Conservation (phyloP, 1,140 invertebrate genomes). For the Drosophila rufa region DNA sequence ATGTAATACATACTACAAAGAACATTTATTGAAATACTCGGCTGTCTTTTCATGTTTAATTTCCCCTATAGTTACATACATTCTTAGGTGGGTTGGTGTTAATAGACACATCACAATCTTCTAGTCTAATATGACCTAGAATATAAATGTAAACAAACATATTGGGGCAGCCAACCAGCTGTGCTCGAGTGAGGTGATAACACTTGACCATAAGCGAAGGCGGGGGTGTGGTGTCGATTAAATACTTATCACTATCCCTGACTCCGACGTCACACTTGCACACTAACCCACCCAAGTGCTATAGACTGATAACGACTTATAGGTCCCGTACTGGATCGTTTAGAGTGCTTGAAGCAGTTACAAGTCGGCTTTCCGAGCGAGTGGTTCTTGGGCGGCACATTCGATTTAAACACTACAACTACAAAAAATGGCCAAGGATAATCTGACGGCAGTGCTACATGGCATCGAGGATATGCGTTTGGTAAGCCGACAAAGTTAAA, state of each 20-base stretch:
- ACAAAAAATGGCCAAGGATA: slow-evolving; percentile 70
- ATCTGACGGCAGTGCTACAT: slow-evolving; percentile 90
- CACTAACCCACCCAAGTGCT: neutral
- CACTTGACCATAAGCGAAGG: neutral
- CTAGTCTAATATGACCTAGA: neutral
- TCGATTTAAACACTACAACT: neutral
- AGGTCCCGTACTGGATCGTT: neutral
- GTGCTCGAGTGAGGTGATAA: slow-evolving; percentile 9
- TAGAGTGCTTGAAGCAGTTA: slow-evolving; percentile 22
- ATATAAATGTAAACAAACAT: slow-evolving; percentile 16
- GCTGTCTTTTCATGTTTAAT: too few relatives aligned
- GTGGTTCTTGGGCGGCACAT: neutral
- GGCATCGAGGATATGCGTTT: slow-evolving; percentile 91
- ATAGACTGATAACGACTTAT: slow-evolving; percentile 16
- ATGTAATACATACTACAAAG: too few relatives aligned
- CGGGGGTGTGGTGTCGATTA: slow-evolving; percentile 15
- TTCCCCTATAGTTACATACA: too few relatives aligned
- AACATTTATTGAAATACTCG: too few relatives aligned
- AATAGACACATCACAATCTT: neutral
- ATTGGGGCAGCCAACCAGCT: slow-evolving; percentile 2
- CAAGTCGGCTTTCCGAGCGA: slow-evolving; percentile 7
- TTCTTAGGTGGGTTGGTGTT: too few relatives aligned
- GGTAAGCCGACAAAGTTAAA: slow-evolving; percentile 86
- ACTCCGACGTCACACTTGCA: slow-evolving; percentile 20
- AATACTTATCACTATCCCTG: slow-evolving; percentile 13